A percentile compares a stretch with the other conserved stretches of the same genome.
Conservation (phyloP, 2,113 vertebrate species). For the Empidonax traillii region DNA sequence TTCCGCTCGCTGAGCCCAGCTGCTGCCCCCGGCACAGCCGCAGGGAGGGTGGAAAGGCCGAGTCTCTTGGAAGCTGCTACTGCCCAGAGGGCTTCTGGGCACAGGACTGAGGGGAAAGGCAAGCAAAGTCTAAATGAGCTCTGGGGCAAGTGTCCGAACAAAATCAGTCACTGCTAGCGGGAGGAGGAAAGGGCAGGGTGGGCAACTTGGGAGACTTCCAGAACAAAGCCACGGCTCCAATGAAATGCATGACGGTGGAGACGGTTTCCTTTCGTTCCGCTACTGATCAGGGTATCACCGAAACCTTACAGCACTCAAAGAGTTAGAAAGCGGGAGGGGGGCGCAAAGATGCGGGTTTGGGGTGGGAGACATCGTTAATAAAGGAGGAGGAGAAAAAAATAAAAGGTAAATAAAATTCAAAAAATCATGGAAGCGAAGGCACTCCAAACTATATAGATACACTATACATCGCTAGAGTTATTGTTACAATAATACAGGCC, state of each 20-base stretch:
- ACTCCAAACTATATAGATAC: conserved; percentile 99
- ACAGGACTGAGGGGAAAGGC: not conserved
- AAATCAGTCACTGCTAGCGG: conserved; percentile 16
- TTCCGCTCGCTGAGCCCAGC: not conserved
- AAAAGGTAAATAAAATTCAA: conserved; percentile 71
- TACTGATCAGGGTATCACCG: conserved; percentile 41
- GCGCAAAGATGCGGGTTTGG: conserved; percentile 38
- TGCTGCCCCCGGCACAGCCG: not conserved
- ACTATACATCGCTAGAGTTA: conserved; percentile 99
- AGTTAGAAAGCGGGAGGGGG: conserved; percentile 42
- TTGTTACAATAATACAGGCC: conserved; percentile 98
- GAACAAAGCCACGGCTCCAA: conserved; percentile 47
- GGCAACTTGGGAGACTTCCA: conserved; percentile 32
- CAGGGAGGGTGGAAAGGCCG: not conserved
- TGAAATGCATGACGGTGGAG: not conserved
- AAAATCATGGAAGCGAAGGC: conserved; percentile 95
- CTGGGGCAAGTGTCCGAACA: conserved; percentile 4
- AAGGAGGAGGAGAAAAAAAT: not conserved
- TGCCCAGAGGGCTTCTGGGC: not conserved
- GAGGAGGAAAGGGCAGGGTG: not conserved
- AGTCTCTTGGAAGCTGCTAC: conserved; percentile 20
- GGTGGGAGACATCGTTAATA: conserved; percentile 37
- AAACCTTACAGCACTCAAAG: conserved; percentile 76
- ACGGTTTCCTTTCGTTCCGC: conserved; percentile 44
- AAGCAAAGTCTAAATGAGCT: not conserved